These are phyloP conservation scores for Drosophila funebris DNA, from an alignment of 1,140 invertebrate genomes.

Conservation along the genomic window DNA sequence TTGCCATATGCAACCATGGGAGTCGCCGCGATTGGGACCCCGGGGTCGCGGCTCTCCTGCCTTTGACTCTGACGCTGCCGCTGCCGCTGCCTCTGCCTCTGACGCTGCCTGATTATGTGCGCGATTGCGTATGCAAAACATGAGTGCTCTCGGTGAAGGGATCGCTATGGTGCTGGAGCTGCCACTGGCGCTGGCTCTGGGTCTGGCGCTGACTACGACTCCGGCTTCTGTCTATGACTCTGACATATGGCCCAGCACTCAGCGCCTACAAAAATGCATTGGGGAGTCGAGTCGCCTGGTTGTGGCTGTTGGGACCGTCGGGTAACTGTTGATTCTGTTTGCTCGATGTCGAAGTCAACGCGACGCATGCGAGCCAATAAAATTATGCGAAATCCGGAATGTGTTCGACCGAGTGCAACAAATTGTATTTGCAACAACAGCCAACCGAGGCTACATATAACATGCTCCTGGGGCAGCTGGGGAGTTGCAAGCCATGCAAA, in stretches of 20 bases:
- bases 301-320: not conserved
- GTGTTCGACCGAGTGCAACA: conserved; percentile 70
- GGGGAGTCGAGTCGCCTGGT: too few species aligned
- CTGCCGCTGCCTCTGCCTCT: conserved; percentile 21
- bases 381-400: conserved; percentile 76
- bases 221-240: not conserved
- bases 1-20: conserved; percentile 38
- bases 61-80: conserved; percentile 9
- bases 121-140: conserved; percentile 76
- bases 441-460: not conserved
- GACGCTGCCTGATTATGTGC: conserved; percentile 63
- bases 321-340: conserved; percentile 68
- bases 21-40: conserved; percentile 12
- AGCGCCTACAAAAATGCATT: conserved; percentile 47
- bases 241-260: conserved; percentile 14
- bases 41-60: conserved; percentile 14
- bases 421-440: conserved; percentile 75
- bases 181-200: not conserved
- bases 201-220: not conserved
- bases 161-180: not conserved
- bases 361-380: conserved; percentile 63
- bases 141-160: conserved; percentile 53
- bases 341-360: conserved; percentile 55
- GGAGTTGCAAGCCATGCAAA: not conserved
- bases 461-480: conserved; percentile 1